Evolutionary conservation across 2,888 invertebrate genomes (phyloP), one percentile per base, ranked within the genome.

Genomic region (Apodemia duryi): DNA sequence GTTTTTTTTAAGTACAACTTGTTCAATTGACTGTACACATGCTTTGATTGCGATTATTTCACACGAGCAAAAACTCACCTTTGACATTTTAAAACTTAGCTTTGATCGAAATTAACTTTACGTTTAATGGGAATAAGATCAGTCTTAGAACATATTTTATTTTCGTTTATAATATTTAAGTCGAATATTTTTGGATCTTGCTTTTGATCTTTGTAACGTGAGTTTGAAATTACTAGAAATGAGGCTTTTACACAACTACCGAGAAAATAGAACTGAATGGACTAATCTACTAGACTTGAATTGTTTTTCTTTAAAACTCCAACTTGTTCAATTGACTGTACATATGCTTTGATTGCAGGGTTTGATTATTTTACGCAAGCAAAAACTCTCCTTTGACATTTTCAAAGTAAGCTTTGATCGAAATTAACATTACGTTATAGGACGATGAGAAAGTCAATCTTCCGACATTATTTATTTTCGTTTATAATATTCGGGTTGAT

Each of bases 41-140:
- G 28, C 9, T 54, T 54, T 54, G 54, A 54, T 54, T 54, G 54
- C 28, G 28, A 54, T 54, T 54, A 54, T 54, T 54, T 29, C 11
- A 10, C 54, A 10, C 29, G 29, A 4, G 28, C 10, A 54, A 28
- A 54, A 10, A 57, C 29, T 5, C 46, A 13, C 46, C 10, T 57
- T 32, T 57, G 54, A 57, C 5, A 57, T 57, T 57, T 29, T 29
- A 28, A 57, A 46, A 46, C 10, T 32, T 11, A 29, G 10, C 54
- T 57, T 57, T 57, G 29, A 57, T 57, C 54, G 29, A 57, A 57
- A 57, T 57, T 57, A 13, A 57, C 57, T 57, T 57, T 2, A 49
- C 32, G 57, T 57, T 57, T 32, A 13, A 57, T 29, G 28, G 3
- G 10, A 29, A 13, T 6, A 32, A 57, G 32, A 32, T 57, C 32